Evolutionary conservation across 2,113 vertebrate species (phyloP), one percentile per base, ranked within the genome.

Genomic region (Prolemur simus): DNA sequence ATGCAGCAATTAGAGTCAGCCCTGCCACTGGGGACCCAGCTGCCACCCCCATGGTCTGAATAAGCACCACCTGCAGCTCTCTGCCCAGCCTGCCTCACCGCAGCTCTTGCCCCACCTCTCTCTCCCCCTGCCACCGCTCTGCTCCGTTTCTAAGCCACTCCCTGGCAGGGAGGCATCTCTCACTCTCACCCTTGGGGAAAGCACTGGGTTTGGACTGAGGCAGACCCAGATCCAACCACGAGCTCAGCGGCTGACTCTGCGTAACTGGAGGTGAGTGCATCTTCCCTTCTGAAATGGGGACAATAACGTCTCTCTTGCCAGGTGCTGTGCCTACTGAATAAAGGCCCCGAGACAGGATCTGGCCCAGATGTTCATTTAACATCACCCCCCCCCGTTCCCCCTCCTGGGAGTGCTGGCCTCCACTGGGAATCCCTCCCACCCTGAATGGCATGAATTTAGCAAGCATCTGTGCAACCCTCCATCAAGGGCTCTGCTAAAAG

Each of bases 401-500:
- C 49, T 74, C 63, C 9, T 45, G 29, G 21, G 49, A 74, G 86
- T 13, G 23, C 49, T 37, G 52, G 13, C 29, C 85, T 66, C 42
- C 58, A 20, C 20, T 34, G 37, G 88, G 89, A 34, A 54, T 37
- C 56, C 69, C 68, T 52, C 39, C 76, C 60, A 5, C 29, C 21
- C 58, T 0, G 1, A 52, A 39, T 13, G 32, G 58, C 45, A 52
- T 25, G 68, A 49, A 94, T 94, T 91, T 93, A 76, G 37, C 68
- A 56, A 87, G 78, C 52, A 25, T 94, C 93, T 94, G 68, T 0
- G 1, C 64, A 95, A 39, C 91, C n/a, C 74, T 95, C 83, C 86
- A 85, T 92, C 93, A 93, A 87, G 69, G 71, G 93, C 81, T 93
- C 94, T 39, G 80, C 91, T 97, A 89, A 95, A 95, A 97, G 91